Percentiles rank a stretch among this genome's conserved stretches.
Evolutionary conservation across 2,113 vertebrate species (phyloP).

Genomic region (Forbesichthys agassizii): DNA sequence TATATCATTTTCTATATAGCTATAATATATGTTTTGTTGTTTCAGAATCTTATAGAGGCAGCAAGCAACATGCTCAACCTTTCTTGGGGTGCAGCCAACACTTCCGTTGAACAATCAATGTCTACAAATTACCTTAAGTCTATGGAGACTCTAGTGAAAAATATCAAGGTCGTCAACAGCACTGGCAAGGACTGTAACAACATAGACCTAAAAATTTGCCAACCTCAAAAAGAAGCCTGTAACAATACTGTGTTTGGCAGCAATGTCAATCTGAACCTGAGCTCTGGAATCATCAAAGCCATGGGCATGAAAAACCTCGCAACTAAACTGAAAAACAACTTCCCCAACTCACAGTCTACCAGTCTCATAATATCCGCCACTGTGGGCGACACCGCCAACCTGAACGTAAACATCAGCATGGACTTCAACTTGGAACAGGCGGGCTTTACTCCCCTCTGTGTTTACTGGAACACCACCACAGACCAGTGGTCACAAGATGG

Average conservation of each 20-base stretch:
- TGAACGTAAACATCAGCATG: conserved; percentile 64
- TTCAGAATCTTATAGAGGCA: conserved; percentile 79
- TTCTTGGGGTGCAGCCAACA: conserved; percentile 37
- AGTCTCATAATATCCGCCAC: conserved; percentile 78
- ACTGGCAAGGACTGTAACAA: conserved; percentile 18
- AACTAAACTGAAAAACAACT: conserved; percentile 61
- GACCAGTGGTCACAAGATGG: conserved; percentile 48
- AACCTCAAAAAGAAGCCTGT: conserved; percentile 13
- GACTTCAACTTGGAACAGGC: conserved; percentile 56
- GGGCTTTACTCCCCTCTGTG: conserved; percentile 53
- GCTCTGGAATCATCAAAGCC: too few relatives aligned
- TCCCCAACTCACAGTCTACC: accelerated
- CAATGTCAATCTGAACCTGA: too few relatives aligned
- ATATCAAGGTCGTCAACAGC: conserved; percentile 66
- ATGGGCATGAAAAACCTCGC: conserved; percentile 79
- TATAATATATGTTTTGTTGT: conserved; percentile 12
- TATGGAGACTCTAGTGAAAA: conserved; percentile 79
- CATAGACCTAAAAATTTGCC: conserved; percentile 61
- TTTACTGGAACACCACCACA: conserved; percentile 79
- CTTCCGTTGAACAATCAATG: accelerated
- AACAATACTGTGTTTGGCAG: conserved; percentile 27
- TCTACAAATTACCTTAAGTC: conserved; percentile 78
- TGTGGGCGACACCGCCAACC: conserved; percentile 15
- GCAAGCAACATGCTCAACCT: conserved; percentile 69
- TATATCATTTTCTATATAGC: neutral